Evolutionary conservation across 1,140 invertebrate species (phyloP).

Genomic region (Ditylenchus dipsaci): DNA sequence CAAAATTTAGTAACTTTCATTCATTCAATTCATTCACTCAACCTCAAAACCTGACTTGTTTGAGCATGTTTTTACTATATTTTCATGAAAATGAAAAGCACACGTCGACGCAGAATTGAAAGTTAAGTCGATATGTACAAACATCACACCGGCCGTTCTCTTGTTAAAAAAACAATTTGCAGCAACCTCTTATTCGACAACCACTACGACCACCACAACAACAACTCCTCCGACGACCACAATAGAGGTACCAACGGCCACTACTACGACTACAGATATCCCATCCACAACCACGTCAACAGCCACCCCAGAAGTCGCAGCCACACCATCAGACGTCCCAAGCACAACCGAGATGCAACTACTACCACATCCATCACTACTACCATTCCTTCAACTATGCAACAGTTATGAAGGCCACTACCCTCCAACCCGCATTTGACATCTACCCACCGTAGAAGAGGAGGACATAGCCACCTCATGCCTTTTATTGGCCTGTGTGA

Average conservation of each 20-base stretch:
- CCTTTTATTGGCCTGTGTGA: slow-evolving; percentile 35
- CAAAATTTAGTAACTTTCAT: too few species aligned
- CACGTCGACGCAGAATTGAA: too few species aligned
- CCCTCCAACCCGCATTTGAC: neutral
- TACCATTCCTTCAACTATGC: slow-evolving; percentile 7
- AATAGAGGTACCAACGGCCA: neutral
- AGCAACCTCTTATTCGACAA: neutral
- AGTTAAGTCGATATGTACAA: too few species aligned
- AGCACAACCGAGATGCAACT: neutral
- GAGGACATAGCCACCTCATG: neutral
- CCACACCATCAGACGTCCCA: neutral
- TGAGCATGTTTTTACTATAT: too few species aligned
- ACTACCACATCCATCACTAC: neutral
- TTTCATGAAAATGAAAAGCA: too few species aligned
- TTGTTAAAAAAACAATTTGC: neutral
- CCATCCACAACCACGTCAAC: neutral
- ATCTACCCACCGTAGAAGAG: slow-evolving; percentile 1
- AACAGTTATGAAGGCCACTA: neutral
- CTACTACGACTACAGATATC: neutral
- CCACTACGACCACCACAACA: neutral
- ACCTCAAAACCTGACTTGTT: too few species aligned
- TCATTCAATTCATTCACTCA: too few species aligned
- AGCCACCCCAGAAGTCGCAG: neutral
- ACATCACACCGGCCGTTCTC: too few species aligned
- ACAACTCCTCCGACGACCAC: neutral